Base-by-base conservation (phyloP, 1,140 invertebrate genomes). In the Glomeris maerens region DNA sequence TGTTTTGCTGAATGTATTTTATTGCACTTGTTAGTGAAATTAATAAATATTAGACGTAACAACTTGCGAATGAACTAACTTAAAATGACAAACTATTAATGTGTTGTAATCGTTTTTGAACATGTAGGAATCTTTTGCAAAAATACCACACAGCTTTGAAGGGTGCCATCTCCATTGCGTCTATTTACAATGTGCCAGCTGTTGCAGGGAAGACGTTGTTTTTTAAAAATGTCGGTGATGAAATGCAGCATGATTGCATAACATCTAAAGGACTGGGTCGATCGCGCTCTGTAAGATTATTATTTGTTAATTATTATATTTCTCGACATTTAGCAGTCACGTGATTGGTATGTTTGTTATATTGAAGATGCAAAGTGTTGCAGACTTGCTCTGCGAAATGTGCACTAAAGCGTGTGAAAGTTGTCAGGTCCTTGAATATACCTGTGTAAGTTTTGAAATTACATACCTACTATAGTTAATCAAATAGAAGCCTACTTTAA, bases 381-480 rank as follows among this genome's bases (percentile, higher is more conserved):
- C 60, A 14, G 47, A 67, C 4, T 48, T 72, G 41, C 54, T 71
- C 47, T 66, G 62, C 7, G 52, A 71, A 54, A 71, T 72, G 70
- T 70, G 66, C 54, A 66, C 68, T 52, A 64, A 67, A 51, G 64
- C 67, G 0, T 71, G 70, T 63, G 70, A 72, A 52, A 59, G 66
- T 5, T 64, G 65, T 53, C 55, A 61, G 21, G 45, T 70, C 53
- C 42, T 66, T 23, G 40, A 42, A 42, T 5, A 21, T 42, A 21
- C 31, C 17, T 10, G 10, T 36, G 31, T 10, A 36, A 36, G 10
- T 36, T 10, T n/a, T n/a, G n/a, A n/a, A n/a, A n/a, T n/a, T n/a
- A 36, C 17, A 10, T 17, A 36, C 10, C 17, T 36, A 36, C 31
- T 36, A 17, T 10, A 36, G 31, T 36, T 36, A 36, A 36, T 36